A percentile compares a stretch with the other conserved stretches of the same genome.
Conservation (phyloP, 2,888 invertebrate genomes). For the Ophonus ardosiacus region DNA sequence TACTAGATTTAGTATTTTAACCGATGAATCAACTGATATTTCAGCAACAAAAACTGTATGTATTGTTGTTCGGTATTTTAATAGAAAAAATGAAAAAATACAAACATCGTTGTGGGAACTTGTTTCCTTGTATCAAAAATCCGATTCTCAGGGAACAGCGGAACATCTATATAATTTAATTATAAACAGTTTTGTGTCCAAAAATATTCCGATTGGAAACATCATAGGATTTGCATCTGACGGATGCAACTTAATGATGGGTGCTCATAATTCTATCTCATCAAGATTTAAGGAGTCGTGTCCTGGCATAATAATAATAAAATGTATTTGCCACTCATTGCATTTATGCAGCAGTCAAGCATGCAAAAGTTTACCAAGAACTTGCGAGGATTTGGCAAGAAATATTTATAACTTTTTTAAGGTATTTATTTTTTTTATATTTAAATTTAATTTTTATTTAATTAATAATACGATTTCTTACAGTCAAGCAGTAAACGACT, state of each 20-base stretch:
- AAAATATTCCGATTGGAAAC: background rate
- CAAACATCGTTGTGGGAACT: background rate
- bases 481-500: constrained; percentile 66
- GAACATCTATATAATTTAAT: background rate
- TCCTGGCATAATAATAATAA: background rate
- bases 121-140: background rate
- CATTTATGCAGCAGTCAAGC: background rate
- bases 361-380: background rate
- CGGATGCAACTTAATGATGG: background rate
- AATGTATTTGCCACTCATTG: background rate
- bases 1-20: background rate
- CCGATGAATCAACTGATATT: background rate
- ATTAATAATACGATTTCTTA: too few relatives aligned
- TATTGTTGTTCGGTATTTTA: background rate
- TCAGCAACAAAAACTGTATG: background rate
- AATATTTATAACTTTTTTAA: constrained; percentile 69
- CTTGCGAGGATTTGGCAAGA: constrained; percentile 68
- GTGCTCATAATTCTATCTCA: background rate
- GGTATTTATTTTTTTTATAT: background rate
- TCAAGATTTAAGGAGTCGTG: background rate
- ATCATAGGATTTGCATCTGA: background rate
- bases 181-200: background rate
- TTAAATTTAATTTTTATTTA: background rate
- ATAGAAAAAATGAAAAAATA: background rate
- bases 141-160: background rate